Base-by-base conservation (phyloP, 1,140 invertebrate genomes). In the Bacillus rossius region DNA sequence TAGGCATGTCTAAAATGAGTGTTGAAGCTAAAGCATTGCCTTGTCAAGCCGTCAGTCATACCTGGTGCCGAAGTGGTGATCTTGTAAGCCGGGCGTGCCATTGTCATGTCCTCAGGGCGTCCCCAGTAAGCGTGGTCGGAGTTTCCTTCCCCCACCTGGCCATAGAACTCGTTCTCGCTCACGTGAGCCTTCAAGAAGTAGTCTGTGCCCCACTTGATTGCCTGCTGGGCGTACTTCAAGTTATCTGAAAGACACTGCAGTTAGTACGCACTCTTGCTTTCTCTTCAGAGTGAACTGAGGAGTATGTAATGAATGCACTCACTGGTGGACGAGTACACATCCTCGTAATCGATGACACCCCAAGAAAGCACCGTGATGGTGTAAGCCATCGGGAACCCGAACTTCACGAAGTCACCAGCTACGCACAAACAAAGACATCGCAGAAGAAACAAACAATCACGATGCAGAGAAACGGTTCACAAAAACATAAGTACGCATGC, bases 381-480 rank as follows among this genome's bases (percentile, higher is more conserved):
- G 26, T 71, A 77, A 0, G 82, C 83, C 78, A 84, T 82, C 2
- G 83, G 82, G 53, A 84, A 83, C 0, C 79, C 78, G 61, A 84
- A 85, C 67, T 86, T 86, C 0, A 86, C 81, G 61, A 77, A 79
- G 65, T 85, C 83, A 19, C 81, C 82, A 54, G 82, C 83, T 85
- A 62, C 57, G 72, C 68, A 61, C 23, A 61, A 60, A 59, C 16
- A 17, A 42, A 13, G 17, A 20, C 54, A 42, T n/a, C 5, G 8
- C 57, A 34, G 29, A 7, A 10, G 10, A 4, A 34, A n/a, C n/a
- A 34, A 34, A 34, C 10, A 34, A 34, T 34, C 10, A 34, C 10
- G 29, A 7, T 34, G 4, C 29, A 34, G 29, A 7, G 29, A 34
- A 34, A 34, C 10, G 29, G 29, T 34, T 34, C 4, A 34, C 29